Percentiles rank a stretch among this genome's conserved stretches.
phyloP scores from a whole-genome alignment of 2,888 invertebrate species.

The Caenorhabditis virilis region DNA sequence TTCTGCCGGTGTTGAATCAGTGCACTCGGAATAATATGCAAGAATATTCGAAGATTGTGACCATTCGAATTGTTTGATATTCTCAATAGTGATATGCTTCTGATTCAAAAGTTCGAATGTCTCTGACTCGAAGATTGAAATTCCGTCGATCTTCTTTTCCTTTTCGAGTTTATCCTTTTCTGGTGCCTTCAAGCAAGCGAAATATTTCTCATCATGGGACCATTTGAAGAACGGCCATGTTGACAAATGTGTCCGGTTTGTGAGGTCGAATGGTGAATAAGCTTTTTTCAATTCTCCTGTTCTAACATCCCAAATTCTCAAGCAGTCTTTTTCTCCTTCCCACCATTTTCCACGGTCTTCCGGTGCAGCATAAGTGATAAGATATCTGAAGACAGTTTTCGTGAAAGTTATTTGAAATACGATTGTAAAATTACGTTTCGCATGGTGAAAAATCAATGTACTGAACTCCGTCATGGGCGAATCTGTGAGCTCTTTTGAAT shows the following conservation, averaged over 20 bases:
- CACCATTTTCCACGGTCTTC: constrained; percentile 70
- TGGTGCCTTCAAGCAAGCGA: constrained; percentile 64
- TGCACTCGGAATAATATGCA: constrained; percentile 87
- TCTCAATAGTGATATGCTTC: constrained; percentile 78
- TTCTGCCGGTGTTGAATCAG: constrained; percentile 57
- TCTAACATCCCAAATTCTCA: constrained; percentile 93
- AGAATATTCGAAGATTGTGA: constrained; percentile 94
- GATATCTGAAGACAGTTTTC: constrained; percentile 74
- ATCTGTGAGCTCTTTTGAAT: constrained; percentile 88
- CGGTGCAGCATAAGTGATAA: constrained; percentile 88
- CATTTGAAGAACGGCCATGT: constrained; percentile 70
- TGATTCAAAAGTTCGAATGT: constrained; percentile 91
- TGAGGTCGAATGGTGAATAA: constrained; percentile 57
- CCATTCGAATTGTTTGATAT: constrained; percentile 90
- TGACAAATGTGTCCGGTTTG: constrained; percentile 66
- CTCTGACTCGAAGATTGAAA: constrained; percentile 93
- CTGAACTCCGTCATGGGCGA: constrained; percentile 81
- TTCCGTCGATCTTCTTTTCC: constrained; percentile 67
- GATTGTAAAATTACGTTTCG: constrained; percentile 77
- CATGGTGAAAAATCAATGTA: constrained; percentile 96
- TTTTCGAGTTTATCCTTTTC: constrained; percentile 55
- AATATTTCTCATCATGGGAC: constrained; percentile 66
- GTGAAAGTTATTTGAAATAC: neutral
- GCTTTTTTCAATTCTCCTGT: constrained; percentile 74
- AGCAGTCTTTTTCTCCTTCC: constrained; percentile 79